phyloP scores from a whole-genome alignment of 2,888 invertebrate genomes.

The Zaprionus obscuricornis region DNA sequence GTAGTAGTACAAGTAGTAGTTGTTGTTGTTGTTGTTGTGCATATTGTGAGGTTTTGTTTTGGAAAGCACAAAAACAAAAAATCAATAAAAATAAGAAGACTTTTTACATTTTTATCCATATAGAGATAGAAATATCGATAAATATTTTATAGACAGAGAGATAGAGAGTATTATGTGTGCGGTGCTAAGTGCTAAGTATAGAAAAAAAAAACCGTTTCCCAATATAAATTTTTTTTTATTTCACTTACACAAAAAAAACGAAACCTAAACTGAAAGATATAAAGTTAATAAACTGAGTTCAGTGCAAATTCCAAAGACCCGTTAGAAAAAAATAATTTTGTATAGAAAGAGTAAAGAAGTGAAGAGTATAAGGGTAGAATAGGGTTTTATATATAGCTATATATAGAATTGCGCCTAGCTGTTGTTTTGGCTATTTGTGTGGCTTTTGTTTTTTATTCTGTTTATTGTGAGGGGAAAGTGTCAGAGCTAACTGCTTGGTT shows the following conservation, averaged over 20 bases:
- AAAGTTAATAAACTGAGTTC: slow-evolving; percentile 18
- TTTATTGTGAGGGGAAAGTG: too few relatives aligned
- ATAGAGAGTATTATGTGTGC: slow-evolving; percentile 38
- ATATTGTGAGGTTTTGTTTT: too few relatives aligned
- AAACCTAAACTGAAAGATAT: slow-evolving; percentile 31
- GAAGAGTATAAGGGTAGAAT: neutral
- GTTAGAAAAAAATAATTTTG: neutral
- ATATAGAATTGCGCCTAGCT: too few relatives aligned
- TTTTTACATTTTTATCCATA: slow-evolving; percentile 47
- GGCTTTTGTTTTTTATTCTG: slow-evolving; percentile 13
- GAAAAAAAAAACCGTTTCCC: slow-evolving; percentile 26
- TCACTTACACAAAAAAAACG: slow-evolving; percentile 5
- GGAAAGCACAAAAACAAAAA: slow-evolving; percentile 68
- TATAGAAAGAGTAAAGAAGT: neutral
- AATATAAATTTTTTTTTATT: neutral
- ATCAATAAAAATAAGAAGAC: slow-evolving; percentile 39
- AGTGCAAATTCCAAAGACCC: slow-evolving; percentile 46
- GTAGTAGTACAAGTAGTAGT: slow-evolving; percentile 54
- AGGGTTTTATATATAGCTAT: neutral
- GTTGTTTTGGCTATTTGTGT: slow-evolving; percentile 25
- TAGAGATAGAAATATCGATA: too few relatives aligned
- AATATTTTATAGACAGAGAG: too few relatives aligned
- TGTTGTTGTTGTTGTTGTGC: slow-evolving; percentile 53
- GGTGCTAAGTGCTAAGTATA: slow-evolving; percentile 43
- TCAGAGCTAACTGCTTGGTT: too few relatives aligned